phyloP scores from a whole-genome alignment of 2,797 vertebrate species.

The Gastrophryne carolinensis region DNA sequence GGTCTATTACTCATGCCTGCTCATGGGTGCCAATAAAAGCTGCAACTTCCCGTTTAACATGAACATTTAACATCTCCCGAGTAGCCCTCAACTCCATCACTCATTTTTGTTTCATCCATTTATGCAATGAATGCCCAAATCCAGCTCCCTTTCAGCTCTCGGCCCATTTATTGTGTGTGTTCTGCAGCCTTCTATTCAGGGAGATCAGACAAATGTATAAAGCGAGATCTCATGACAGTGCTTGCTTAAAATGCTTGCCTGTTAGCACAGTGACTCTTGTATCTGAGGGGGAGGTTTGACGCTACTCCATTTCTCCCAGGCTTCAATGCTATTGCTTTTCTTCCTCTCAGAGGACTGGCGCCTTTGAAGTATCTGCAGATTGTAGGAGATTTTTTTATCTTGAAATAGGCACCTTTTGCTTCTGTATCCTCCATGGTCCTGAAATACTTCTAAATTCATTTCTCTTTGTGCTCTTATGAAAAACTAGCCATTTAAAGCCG shows the following conservation, averaged over 20 bases:
- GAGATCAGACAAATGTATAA: conserved; percentile 16
- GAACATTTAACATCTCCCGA: too few species aligned
- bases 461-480: not conserved
- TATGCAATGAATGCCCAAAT: not conserved
- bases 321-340: not conserved
- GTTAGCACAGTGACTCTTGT: conserved; percentile 31
- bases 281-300: conserved; percentile 17
- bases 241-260: conserved; percentile 14
- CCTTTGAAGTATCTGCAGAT: conserved; percentile 23
- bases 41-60: too few species aligned
- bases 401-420: conserved; percentile 17
- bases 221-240: conserved; percentile 5
- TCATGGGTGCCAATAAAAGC: too few species aligned
- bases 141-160: not conserved
- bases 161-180: not conserved
- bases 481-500: not conserved
- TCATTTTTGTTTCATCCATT: too few species aligned
- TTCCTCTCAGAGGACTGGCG: not conserved
- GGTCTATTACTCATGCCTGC: too few species aligned
- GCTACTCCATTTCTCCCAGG: conserved; percentile 14
- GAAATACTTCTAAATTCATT: not conserved
- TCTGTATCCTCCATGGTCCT: not conserved
- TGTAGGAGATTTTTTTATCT: conserved; percentile 26
- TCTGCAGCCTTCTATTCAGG: conserved; percentile 12
- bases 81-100: too few species aligned